Conservation (phyloP, 2,797 vertebrate genomes). For the Furcifer pardalis region DNA sequence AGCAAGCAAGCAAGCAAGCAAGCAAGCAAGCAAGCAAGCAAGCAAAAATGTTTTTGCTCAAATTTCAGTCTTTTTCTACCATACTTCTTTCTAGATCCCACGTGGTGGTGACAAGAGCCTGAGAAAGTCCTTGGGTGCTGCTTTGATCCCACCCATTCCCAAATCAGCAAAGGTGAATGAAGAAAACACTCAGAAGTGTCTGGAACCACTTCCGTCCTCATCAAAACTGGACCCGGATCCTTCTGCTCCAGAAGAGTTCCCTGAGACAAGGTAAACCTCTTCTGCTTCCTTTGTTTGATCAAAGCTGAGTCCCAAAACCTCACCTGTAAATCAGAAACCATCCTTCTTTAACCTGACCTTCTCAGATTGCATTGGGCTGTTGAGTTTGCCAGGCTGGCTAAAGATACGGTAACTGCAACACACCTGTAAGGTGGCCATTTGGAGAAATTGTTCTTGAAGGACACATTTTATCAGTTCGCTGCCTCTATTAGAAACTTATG, state of each 20-base stretch:
- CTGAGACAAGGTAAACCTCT: slow-evolving; percentile 44
- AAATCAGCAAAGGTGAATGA: not conserved
- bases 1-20: no score
- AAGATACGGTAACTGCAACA: not conserved
- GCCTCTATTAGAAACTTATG: not conserved
- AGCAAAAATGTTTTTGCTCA: not conserved
- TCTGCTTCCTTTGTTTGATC: not conserved
- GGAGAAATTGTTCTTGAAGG: not conserved
- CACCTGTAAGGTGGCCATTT: not conserved
- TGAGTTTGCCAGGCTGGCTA: not conserved
- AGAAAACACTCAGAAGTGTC: not conserved
- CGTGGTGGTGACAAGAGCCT: slow-evolving; percentile 36
- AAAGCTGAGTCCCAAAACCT: not conserved
- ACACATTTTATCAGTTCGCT: not conserved
- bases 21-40: no score
- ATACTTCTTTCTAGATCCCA: slow-evolving; percentile 45
- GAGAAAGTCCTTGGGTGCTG: slow-evolving; percentile 9
- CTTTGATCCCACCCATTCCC: slow-evolving; percentile 54
- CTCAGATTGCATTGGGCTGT: not conserved
- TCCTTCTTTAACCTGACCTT: not conserved
- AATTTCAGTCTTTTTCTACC: not conserved
- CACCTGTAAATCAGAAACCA: not conserved
- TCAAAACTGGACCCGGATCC: not conserved
- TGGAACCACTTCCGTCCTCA: not conserved
- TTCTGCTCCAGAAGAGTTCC: not conserved